phyloP scores from a whole-genome alignment of 2,113 vertebrate genomes.

The Hydrochoerus hydrochaeris region DNA sequence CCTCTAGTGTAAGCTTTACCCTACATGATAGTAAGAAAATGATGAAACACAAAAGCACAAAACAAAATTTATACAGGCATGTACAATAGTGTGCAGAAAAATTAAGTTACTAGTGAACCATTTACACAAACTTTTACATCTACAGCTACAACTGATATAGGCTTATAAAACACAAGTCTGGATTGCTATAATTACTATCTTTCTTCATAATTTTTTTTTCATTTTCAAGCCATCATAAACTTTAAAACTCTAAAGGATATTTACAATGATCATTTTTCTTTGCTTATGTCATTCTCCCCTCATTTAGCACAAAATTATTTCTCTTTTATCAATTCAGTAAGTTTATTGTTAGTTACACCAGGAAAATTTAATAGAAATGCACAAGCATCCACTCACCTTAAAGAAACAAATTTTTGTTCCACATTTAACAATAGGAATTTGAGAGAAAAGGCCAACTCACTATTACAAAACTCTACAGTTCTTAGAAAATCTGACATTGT shows the following conservation, averaged over 20 bases:
- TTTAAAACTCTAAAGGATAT: conserved; percentile 37
- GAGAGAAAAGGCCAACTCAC: background rate
- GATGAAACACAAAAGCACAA: conserved; percentile 43
- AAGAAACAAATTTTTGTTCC: conserved; percentile 21
- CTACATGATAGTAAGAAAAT: conserved; percentile 76
- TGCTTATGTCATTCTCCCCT: conserved; percentile 1
- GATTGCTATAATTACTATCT: background rate
- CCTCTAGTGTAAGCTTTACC: conserved; percentile 95
- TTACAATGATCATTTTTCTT: conserved; percentile 29
- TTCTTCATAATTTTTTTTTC: background rate
- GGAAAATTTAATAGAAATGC: conserved; percentile 43
- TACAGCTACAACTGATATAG: background rate
- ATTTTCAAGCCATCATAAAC: background rate
- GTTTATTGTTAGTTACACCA: background rate
- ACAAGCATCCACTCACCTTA: background rate
- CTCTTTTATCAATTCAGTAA: conserved; percentile 4
- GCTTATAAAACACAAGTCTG: background rate
- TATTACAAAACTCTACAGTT: background rate
- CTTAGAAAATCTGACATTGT: background rate
- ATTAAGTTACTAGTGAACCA: background rate
- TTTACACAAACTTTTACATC: conserved; percentile 15
- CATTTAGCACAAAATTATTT: conserved; percentile 48
- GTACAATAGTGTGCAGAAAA: background rate
- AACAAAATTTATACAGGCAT: background rate
- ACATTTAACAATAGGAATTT: background rate